Base-by-base conservation (phyloP, 2,888 invertebrate species). In the Netelia virgata region DNA sequence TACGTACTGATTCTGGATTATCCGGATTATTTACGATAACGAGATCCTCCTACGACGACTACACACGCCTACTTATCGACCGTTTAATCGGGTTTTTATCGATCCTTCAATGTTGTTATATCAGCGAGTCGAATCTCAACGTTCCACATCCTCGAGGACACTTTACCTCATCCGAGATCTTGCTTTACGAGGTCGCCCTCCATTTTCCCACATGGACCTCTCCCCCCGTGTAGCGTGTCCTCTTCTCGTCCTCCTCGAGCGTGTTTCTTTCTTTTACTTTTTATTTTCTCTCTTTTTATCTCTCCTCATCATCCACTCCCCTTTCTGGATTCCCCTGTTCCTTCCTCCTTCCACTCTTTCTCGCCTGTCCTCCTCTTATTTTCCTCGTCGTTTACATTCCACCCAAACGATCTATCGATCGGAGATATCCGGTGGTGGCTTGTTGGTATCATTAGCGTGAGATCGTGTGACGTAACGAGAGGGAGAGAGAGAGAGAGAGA, bases 401-500 rank as follows among this genome's bases (percentile, higher is more conserved):
- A 55, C 86, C 90, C 86, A 90, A 90, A 89, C 85, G 86, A 89
- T 86, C 88, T 69, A 47, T 69, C 86, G 91, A 92, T 91, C 88
- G 86, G 69, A 91, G 90, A 91, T 92, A 91, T 92, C 91, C 90
- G 91, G 86, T 73, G 80, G 89, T 90, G 88, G 89, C 91, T 91
- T 91, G 90, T 90, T 89, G 90, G 90, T 90, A 91, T 92, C 92
- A 92, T 92, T 93, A 93, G 92, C 88, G 90, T 90, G 89, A 91
- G 91, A 92, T 92, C 90, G 90, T 91, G 91, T 93, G 92, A 93
- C 93, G 92, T 92, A 92, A 93, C 91, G 91, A 91, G 41, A 74
- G 10, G 16, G 28, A 23, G 61, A 61, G 16, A 72, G 47, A 63
- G 61, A 50, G 55, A 73, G 72, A 61, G 47, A 74, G 59, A 66